Base-by-base conservation (phyloP, 2,113 vertebrate species). In the Dryoscopus gambensis region DNA sequence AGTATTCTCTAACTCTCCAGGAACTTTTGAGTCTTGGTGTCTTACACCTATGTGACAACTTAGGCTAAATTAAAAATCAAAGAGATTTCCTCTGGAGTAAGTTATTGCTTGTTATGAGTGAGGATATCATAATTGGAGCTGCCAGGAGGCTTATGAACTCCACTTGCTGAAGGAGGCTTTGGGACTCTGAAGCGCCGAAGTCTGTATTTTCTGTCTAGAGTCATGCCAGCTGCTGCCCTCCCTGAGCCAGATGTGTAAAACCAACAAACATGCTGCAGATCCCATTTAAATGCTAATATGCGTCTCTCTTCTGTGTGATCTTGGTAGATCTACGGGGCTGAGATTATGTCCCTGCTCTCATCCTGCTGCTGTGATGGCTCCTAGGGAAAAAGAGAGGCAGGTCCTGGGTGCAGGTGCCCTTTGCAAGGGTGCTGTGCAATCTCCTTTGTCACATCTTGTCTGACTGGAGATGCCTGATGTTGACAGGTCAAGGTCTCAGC, bases 31-130 rank as follows among this genome's bases (percentile, higher is more conserved):
- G 67, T 79, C 89, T 96, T 82, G 64, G 89, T 96, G 84, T 82
- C 85, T 93, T 96, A 93, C 86, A 88, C 76, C 87, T 92, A 68
- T 89, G 93, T 90, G 91, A 95, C 53, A 93, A 85, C 84, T 92
- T 55, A 92, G 84, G 83, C 84, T 89, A 95, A 89, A 89, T 94
- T 90, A 93, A 92, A 97, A 95, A 87, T 87, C 91, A 92, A 89
- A 96, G 94, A 69, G 37, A 78, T 93, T 96, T 94, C 71, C 89
- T 33, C 79, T 74, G 83, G 88, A 86, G 90, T 84, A 57, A 93
- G 47, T 47, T 90, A 88, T 56, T 84, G 60, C 71, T 92, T 88
- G 67, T 90, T 85, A 84, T 4, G 18, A 86, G 90, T 74, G 79
- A 94, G 86, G 75, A 90, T 93, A 92, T 88, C 89, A 73, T 90